Evolutionary conservation across 2,113 vertebrate genomes (phyloP).

Genomic region (Apodemus speciosus): DNA sequence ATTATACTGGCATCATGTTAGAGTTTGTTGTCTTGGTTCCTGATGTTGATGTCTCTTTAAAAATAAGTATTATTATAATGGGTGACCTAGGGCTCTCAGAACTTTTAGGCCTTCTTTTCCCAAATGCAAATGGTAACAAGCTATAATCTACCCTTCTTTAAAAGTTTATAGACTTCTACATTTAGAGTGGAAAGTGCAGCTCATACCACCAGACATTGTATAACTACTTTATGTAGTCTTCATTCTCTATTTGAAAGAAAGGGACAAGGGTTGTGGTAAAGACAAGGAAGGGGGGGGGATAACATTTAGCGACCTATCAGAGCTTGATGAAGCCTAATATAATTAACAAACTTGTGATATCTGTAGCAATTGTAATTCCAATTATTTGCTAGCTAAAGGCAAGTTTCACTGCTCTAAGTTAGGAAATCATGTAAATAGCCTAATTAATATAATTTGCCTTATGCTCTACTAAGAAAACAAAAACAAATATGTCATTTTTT

Average conservation of each 20-base stretch:
- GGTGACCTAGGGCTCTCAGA: constrained; percentile 17
- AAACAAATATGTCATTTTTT: constrained; percentile 88
- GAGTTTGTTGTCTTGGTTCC: constrained; percentile 12
- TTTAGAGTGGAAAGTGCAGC: constrained; percentile 72
- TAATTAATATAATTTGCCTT: constrained; percentile 90
- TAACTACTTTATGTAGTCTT: constrained; percentile 2
- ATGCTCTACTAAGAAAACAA: constrained; percentile 86
- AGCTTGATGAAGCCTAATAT: constrained; percentile 86
- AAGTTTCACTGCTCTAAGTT: constrained; percentile 86
- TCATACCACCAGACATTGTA: constrained; percentile 53
- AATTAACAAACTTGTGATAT: constrained; percentile 88
- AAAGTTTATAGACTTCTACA: constrained; percentile 59
- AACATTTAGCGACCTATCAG: constrained; percentile 84
- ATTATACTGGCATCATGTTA: constrained; percentile 5
- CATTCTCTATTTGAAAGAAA: constrained; percentile 60
- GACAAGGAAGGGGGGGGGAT: constrained; percentile 14
- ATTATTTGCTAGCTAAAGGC: constrained; percentile 90
- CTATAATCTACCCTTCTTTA: constrained; percentile 65
- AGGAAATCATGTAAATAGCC: constrained; percentile 90
- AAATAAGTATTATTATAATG: constrained; percentile 63
- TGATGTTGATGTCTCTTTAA: constrained; percentile 38
- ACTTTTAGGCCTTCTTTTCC: constrained; percentile 34
- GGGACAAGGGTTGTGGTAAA: background rate
- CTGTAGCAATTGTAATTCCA: constrained; percentile 87
- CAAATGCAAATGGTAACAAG: constrained; percentile 60